A percentile compares a stretch with the other conserved stretches of the same genome.
Evolutionary conservation across 35 echinoderm and acorn worm species (phyloP).

Genomic region (Heliocidaris tuberculata): DNA sequence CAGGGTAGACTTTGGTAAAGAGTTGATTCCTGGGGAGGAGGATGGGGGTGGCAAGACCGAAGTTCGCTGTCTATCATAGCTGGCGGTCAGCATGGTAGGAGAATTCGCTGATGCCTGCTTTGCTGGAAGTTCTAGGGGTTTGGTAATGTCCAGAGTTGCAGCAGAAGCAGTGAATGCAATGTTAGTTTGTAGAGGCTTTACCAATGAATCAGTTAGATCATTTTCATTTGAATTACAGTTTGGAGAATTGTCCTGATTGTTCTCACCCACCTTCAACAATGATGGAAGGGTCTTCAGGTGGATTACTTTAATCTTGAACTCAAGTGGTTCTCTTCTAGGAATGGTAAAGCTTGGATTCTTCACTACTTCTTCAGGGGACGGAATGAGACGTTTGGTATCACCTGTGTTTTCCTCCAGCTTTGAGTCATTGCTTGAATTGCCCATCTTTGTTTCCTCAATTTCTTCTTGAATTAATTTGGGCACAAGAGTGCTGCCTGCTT

Average conservation of each 20-base stretch:
- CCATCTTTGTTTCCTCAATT: slow-evolving; percentile 50
- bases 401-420: slow-evolving; percentile 49
- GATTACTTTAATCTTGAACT: slow-evolving; percentile 93
- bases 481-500: slow-evolving; percentile 57
- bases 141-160: slow-evolving; percentile 58
- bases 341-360: slow-evolving; percentile 49
- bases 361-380: slow-evolving; percentile 34
- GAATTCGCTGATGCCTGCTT: background rate
- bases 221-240: slow-evolving; percentile 25
- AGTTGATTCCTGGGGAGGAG: background rate
- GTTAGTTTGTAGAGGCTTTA: slow-evolving; percentile 7
- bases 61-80: slow-evolving; percentile 23
- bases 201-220: background rate
- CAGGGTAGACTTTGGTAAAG: slow-evolving; percentile 25
- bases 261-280: slow-evolving; percentile 56
- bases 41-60: background rate
- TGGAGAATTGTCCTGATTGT: slow-evolving; percentile 16
- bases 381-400: slow-evolving; percentile 40
- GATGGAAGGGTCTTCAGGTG: slow-evolving; percentile 84
- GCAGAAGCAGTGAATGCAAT: slow-evolving; percentile 59
- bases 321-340: slow-evolving; percentile 85
- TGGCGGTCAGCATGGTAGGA: slow-evolving; percentile 13
- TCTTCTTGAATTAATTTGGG: slow-evolving; percentile 91
- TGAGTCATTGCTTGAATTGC: slow-evolving; percentile 39
- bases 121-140: slow-evolving; percentile 25